Evolutionary conservation across 2,113 vertebrate genomes (phyloP).

Genomic region (Otocyon megalotis): DNA sequence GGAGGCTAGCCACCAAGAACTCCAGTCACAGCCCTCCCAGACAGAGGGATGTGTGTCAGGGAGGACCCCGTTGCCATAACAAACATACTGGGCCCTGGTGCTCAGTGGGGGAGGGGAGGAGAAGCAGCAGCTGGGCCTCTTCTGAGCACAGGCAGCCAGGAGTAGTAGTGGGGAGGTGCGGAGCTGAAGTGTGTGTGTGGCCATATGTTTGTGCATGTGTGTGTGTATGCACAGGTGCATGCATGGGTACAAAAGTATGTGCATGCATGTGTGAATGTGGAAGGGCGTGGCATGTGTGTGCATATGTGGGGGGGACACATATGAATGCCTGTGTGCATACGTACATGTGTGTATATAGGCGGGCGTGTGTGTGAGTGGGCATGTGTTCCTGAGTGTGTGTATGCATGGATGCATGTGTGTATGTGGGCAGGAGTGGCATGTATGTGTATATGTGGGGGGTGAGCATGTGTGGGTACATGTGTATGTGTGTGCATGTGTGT

Average conservation of each 20-base stretch:
- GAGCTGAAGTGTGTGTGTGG: fast-evolving
- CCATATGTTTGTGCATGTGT: neutral
- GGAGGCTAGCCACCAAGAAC: neutral
- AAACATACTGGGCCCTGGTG: neutral
- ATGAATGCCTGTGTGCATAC: neutral
- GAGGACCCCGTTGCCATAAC: neutral
- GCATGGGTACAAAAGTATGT: fast-evolving
- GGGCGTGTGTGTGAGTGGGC: neutral
- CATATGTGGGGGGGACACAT: no score
- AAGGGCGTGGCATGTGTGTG: no score
- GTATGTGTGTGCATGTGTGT: neutral
- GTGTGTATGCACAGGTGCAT: no score
- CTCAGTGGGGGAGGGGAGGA: neutral
- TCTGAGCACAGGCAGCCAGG: neutral
- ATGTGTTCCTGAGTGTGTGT: no score
- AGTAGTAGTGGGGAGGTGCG: neutral
- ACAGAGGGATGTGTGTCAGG: neutral
- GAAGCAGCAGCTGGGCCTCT: neutral
- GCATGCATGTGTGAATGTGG: no score
- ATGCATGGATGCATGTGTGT: fast-evolving
- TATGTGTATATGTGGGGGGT: no score
- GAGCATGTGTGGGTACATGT: no score
- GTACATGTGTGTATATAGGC: no score
- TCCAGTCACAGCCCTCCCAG: neutral
- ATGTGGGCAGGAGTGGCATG: no score